Evolutionary conservation across 2,888 invertebrate genomes (phyloP).

Genomic region (Meandrusa payeni): DNA sequence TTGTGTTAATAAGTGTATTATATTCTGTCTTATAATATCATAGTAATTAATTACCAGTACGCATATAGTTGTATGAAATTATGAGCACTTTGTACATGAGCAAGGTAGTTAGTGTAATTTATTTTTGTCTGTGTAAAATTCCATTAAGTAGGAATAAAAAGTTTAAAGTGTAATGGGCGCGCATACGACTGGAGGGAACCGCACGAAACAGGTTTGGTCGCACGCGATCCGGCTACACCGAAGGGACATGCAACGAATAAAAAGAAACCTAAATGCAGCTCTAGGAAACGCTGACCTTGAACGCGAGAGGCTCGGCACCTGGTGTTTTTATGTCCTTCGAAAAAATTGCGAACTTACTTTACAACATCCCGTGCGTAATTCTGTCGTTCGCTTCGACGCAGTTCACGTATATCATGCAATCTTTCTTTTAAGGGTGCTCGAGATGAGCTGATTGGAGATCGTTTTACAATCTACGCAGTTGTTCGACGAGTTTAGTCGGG

Average conservation of each 20-base stretch:
- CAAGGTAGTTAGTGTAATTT: constrained; percentile 2
- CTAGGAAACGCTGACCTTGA: constrained; percentile 79
- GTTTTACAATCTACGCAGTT: constrained; percentile 27
- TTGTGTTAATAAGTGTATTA: too few relatives aligned
- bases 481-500: constrained; percentile 41
- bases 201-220: constrained; percentile 75
- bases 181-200: constrained; percentile 61
- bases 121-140: constrained; percentile 32
- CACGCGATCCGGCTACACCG: constrained; percentile 70
- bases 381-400: constrained; percentile 11
- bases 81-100: background rate
- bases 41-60: too few relatives aligned
- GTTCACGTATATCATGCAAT: constrained; percentile 16
- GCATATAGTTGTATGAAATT: too few relatives aligned
- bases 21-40: too few relatives aligned
- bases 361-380: constrained; percentile 44
- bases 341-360: constrained; percentile 70
- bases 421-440: constrained; percentile 13
- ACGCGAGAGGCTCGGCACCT: constrained; percentile 75
- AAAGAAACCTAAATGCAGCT: constrained; percentile 78
- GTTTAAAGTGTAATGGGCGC: constrained; percentile 50
- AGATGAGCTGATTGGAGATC: constrained; percentile 28
- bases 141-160: constrained; percentile 53
- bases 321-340: constrained; percentile 77
- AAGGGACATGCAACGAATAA: constrained; percentile 76